Evolutionary conservation across 2,797 vertebrate genomes (phyloP).

Genomic region (Merluccius polli): DNA sequence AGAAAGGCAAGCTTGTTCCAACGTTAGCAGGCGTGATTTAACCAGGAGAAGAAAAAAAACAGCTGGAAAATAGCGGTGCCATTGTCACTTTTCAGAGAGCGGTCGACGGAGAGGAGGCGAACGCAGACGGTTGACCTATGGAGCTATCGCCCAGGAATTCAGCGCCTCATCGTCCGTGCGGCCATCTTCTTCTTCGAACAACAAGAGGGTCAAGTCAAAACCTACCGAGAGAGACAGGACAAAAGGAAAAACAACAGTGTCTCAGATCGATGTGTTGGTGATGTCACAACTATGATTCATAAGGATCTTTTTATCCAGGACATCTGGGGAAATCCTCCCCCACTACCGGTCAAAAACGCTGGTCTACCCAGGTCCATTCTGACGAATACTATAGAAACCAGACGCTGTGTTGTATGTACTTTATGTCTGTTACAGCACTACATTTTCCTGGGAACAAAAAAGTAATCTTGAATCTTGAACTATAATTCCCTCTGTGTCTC

Average conservation of each 20-base stretch:
- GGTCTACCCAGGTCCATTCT: too few relatives aligned
- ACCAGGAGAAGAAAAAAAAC: conserved; percentile 18
- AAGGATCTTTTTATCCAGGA: conserved; percentile 29
- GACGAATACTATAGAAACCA: too few relatives aligned
- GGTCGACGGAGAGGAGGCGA: conserved; percentile 19
- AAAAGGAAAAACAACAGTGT: neutral
- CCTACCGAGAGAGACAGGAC: neutral
- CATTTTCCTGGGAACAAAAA: too few relatives aligned
- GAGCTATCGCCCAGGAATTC: conserved; percentile 32
- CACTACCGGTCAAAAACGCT: too few relatives aligned
- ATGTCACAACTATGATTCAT: neutral
- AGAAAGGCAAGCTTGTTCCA: conserved; percentile 59
- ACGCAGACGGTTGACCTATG: conserved; percentile 32
- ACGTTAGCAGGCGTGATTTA: conserved; percentile 35
- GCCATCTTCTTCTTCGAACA: neutral
- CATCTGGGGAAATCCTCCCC: too few relatives aligned
- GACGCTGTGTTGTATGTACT: too few relatives aligned
- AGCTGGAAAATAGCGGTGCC: conserved; percentile 9
- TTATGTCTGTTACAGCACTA: too few relatives aligned
- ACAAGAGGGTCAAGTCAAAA: neutral
- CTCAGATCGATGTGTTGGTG: neutral
- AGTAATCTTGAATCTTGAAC: too few relatives aligned
- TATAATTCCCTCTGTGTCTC: conserved; percentile 10
- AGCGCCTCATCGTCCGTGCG: conserved; percentile 9
- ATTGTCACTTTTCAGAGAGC: conserved; percentile 25